A percentile compares a stretch with the other conserved stretches of the same genome.
Evolutionary conservation across 2,113 vertebrate genomes (phyloP).

Genomic region (Oreochromis spilurus): DNA sequence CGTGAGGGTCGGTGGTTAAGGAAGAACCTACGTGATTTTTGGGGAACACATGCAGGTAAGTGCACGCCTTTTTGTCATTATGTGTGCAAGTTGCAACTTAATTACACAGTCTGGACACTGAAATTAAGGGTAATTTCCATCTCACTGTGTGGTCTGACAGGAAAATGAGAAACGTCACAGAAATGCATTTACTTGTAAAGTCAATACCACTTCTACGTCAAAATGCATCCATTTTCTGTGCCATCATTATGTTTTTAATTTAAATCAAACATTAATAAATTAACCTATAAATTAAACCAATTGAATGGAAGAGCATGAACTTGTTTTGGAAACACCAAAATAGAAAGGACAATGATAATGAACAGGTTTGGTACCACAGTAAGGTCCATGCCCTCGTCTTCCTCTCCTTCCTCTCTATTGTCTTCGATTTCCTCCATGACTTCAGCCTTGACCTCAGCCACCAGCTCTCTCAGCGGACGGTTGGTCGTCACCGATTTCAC

Average conservation of each 20-base stretch:
- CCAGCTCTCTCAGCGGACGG: slow-evolving; percentile 86
- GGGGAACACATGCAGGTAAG: neutral
- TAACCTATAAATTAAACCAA: neutral
- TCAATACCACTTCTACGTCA: neutral
- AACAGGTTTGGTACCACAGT: slow-evolving; percentile 36
- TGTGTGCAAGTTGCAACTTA: neutral
- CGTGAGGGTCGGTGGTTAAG: neutral
- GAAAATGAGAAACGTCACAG: neutral
- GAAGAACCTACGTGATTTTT: neutral
- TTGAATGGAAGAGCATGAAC: neutral
- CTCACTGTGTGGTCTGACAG: neutral
- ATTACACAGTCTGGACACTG: neutral
- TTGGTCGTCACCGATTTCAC: slow-evolving; percentile 79
- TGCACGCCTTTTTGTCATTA: neutral
- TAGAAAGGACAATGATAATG: neutral
- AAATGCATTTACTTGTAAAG: neutral
- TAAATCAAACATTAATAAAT: neutral
- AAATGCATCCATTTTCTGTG: neutral
- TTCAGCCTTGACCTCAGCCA: slow-evolving; percentile 96
- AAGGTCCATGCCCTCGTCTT: slow-evolving; percentile 64
- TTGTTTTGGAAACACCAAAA: neutral
- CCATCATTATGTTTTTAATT: neutral
- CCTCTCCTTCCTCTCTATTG: slow-evolving; percentile 72
- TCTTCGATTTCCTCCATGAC: slow-evolving; percentile 82
- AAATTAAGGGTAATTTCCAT: neutral